A percentile compares a stretch with the other conserved stretches of the same genome.
phyloP scores from a whole-genome alignment of 2,888 invertebrate genomes.

The Agrochola litura region DNA sequence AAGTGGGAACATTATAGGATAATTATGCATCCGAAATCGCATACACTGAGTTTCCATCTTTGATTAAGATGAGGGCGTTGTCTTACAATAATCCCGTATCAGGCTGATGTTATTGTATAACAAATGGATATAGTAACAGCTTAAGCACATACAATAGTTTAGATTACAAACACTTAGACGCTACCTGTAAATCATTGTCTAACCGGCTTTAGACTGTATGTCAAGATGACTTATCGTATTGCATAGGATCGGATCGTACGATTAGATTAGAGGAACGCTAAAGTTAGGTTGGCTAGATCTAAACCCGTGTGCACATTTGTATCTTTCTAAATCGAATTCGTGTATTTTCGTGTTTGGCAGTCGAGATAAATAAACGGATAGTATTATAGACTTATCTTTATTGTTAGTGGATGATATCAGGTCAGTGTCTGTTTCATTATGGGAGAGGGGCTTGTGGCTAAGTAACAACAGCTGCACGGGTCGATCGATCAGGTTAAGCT shows the following conservation, averaged over 20 bases:
- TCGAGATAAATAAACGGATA: too few relatives aligned
- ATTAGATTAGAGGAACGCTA: slow-evolving; percentile 47
- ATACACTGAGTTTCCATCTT: too few relatives aligned
- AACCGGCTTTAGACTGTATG: slow-evolving; percentile 28
- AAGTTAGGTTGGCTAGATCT: background rate
- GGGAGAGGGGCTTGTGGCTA: too few relatives aligned
- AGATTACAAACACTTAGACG: slow-evolving; percentile 37
- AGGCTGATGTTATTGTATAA: background rate
- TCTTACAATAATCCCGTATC: background rate
- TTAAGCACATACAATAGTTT: slow-evolving; percentile 23
- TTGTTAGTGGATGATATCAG: background rate
- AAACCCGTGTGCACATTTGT: background rate
- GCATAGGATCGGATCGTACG: slow-evolving; percentile 33
- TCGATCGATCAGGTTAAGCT: too few relatives aligned
- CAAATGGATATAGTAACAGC: background rate
- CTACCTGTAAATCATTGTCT: slow-evolving; percentile 46
- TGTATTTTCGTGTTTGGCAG: background rate
- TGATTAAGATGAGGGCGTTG: background rate
- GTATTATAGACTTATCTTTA: background rate
- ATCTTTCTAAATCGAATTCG: background rate
- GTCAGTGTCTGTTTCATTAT: background rate
- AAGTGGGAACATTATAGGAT: too few relatives aligned
- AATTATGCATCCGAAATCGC: too few relatives aligned
- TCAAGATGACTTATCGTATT: slow-evolving; percentile 54
- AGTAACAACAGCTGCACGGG: too few relatives aligned